A percentile compares a stretch with the other conserved stretches of the same genome.
These are phyloP conservation scores for Epistrophe grossulariae DNA, from an alignment of 2,888 invertebrate species.

Conservation along the genomic window DNA sequence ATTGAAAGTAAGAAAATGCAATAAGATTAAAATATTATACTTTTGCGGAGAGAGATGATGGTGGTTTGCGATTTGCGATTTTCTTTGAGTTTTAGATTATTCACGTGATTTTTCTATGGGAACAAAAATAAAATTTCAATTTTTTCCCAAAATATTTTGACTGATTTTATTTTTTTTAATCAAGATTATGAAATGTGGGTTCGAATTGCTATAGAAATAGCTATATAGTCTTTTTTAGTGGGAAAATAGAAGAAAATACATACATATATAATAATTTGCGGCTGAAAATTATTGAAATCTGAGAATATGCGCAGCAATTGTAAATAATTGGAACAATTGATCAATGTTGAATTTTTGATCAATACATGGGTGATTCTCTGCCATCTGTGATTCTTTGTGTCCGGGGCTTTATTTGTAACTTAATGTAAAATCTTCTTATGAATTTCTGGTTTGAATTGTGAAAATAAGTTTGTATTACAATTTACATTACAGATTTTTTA, in stretches of 20 bases:
- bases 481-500: too few species aligned
- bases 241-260: not conserved
- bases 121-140: not conserved
- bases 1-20: not conserved
- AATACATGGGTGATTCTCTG: too few species aligned
- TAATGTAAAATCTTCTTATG: too few species aligned
- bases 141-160: slow-evolving; percentile 10
- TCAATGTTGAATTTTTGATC: too few species aligned
- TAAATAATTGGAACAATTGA: too few species aligned
- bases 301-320: not conserved
- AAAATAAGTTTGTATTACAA: too few species aligned
- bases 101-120: not conserved
- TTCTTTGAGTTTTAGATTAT: not conserved
- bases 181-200: not conserved
- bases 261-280: too few species aligned
- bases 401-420: too few species aligned
- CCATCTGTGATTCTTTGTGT: too few species aligned
- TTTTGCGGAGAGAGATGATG: not conserved
- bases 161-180: not conserved
- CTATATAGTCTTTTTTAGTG: not conserved
- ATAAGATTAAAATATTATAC: not conserved
- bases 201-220: not conserved
- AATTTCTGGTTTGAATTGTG: too few species aligned
- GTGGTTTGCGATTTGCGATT: not conserved
- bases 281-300: not conserved